Percentiles rank a stretch among this genome's conserved stretches.
Evolutionary conservation across 2,888 invertebrate species (phyloP).

Genomic region (Pseudococcus jackbeardsleyi): DNA sequence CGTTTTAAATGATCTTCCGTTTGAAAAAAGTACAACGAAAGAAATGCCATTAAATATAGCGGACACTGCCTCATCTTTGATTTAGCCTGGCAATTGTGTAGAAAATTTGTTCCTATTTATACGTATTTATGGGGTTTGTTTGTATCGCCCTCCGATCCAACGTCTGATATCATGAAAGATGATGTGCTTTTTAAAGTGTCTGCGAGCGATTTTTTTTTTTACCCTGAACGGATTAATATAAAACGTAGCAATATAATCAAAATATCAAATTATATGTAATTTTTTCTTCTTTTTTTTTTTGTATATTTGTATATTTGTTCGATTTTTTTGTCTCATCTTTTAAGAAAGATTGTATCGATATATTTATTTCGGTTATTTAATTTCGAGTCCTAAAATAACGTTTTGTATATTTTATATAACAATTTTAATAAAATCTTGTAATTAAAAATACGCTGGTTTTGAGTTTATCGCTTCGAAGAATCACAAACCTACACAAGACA

Average conservation of each 20-base stretch:
- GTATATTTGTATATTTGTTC: slow-evolving; percentile 55
- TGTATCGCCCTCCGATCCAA: background rate
- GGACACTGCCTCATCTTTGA: slow-evolving; percentile 19
- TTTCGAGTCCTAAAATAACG: slow-evolving; percentile 63
- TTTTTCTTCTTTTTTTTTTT: background rate
- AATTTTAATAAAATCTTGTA: slow-evolving; percentile 63
- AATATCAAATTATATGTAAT: slow-evolving; percentile 32
- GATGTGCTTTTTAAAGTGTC: slow-evolving; percentile 17
- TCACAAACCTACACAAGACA: too few relatives aligned
- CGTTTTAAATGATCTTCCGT: slow-evolving; percentile 39
- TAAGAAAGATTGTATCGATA: slow-evolving; percentile 53
- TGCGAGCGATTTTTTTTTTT: background rate
- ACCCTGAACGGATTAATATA: background rate
- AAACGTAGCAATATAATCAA: slow-evolving; percentile 50
- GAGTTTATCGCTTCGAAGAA: too few relatives aligned
- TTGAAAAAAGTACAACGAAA: background rate
- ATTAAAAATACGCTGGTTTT: background rate
- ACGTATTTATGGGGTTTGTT: background rate
- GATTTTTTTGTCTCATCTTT: slow-evolving; percentile 36
- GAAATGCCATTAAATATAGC: background rate
- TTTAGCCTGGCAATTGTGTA: slow-evolving; percentile 36
- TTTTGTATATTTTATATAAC: slow-evolving; percentile 64
- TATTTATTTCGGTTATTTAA: slow-evolving; percentile 59
- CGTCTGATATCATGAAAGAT: background rate
- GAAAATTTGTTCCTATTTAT: slow-evolving; percentile 44